Conservation (phyloP, 2,888 invertebrate species). For the Parnassius mnemosyne region DNA sequence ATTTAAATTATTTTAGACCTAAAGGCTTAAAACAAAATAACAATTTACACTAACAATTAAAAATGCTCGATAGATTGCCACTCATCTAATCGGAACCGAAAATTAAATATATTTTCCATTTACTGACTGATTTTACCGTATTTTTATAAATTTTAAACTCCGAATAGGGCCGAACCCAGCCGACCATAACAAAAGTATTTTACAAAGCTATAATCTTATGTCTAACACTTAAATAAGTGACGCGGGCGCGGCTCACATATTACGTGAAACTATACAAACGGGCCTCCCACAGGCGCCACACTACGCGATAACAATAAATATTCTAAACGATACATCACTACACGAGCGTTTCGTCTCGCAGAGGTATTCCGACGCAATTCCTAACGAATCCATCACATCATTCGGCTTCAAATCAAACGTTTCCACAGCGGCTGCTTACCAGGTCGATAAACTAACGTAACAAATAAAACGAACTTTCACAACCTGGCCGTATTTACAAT, state of each 20-base stretch:
- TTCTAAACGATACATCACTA: slow-evolving; percentile 53
- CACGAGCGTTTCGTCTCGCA: slow-evolving; percentile 59
- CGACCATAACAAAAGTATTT: slow-evolving; percentile 78
- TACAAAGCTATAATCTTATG: slow-evolving; percentile 68
- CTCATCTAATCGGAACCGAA: slow-evolving; percentile 72
- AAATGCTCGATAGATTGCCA: slow-evolving; percentile 78
- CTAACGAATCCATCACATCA: slow-evolving; percentile 40
- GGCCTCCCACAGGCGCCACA: slow-evolving; percentile 32
- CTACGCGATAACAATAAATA: slow-evolving; percentile 56
- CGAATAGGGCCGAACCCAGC: slow-evolving; percentile 75
- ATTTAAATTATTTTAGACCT: slow-evolving; percentile 75
- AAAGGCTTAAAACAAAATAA: slow-evolving; percentile 79
- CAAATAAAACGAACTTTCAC: slow-evolving; percentile 71
- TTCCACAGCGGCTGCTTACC: slow-evolving; percentile 43
- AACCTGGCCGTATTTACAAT: slow-evolving; percentile 78
- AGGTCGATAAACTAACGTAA: slow-evolving; percentile 62
- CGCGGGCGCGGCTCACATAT: slow-evolving; percentile 58
- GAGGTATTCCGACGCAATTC: slow-evolving; percentile 72
- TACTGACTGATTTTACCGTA: slow-evolving; percentile 66
- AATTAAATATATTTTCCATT: slow-evolving; percentile 66
- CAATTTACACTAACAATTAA: slow-evolving; percentile 80
- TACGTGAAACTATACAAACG: slow-evolving; percentile 51
- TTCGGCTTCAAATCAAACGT: slow-evolving; percentile 39
- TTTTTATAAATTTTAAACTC: slow-evolving; percentile 76
- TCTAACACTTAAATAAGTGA: slow-evolving; percentile 68